These are phyloP conservation scores for Leptodactylus fuscus DNA, from an alignment of 2,113 vertebrate species.

Conservation along the genomic window DNA sequence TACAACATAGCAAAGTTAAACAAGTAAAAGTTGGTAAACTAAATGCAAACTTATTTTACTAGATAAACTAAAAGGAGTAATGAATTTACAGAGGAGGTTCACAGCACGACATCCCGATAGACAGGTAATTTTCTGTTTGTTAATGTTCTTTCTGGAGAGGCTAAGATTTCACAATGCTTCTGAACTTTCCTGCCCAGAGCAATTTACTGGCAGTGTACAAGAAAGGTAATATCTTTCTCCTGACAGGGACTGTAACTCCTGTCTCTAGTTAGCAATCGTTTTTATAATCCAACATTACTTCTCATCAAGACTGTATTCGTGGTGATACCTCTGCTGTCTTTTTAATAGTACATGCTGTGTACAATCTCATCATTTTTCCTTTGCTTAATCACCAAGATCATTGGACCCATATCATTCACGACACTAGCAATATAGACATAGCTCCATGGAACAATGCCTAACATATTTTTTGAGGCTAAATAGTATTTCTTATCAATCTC, in stretches of 20 bases:
- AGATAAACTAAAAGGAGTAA: conserved; percentile 35
- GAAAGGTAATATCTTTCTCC: conserved; percentile 48
- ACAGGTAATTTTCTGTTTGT: conserved; percentile 57
- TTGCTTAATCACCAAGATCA: conserved; percentile 33
- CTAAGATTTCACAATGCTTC: conserved; percentile 31
- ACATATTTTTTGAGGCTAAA: conserved; percentile 6
- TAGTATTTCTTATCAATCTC: conserved; percentile 22
- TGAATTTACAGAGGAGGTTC: conserved; percentile 38
- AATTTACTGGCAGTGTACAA: conserved; percentile 49
- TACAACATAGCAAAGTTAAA: not conserved
- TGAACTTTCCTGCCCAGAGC: conserved; percentile 53
- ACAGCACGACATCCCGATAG: conserved; percentile 44
- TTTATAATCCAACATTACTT: conserved; percentile 38
- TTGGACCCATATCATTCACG: conserved; percentile 23
- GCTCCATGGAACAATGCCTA: conserved; percentile 4
- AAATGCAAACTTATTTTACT: conserved; percentile 38
- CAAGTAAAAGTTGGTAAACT: conserved; percentile 1
- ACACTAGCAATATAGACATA: conserved; percentile 1
- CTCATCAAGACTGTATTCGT: conserved; percentile 26
- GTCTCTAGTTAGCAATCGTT: conserved; percentile 48
- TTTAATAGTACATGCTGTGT: conserved; percentile 39
- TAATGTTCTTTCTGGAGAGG: conserved; percentile 53
- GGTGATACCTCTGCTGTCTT: conserved; percentile 35
- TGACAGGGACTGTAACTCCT: conserved; percentile 40
- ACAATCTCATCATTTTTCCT: conserved; percentile 26